Conservation (phyloP, 2,113 vertebrate species). For the Pteropus alecto region DNA sequence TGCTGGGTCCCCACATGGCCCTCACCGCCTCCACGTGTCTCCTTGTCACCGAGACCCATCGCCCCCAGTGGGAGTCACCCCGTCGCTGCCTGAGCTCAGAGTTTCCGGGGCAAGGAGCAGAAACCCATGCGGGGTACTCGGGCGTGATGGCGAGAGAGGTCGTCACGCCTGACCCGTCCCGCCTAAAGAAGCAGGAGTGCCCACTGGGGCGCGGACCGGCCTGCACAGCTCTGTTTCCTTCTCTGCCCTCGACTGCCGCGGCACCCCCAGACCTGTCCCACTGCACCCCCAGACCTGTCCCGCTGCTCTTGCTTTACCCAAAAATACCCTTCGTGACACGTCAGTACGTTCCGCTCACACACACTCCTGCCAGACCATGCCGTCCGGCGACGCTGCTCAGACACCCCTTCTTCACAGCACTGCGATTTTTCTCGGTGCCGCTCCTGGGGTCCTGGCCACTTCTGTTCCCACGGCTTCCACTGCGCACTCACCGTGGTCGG, state of each 20-base stretch:
- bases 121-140: not conserved
- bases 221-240: not conserved
- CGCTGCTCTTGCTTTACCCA: not conserved
- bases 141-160: not conserved
- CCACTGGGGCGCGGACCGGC: not conserved
- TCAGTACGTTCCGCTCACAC: not conserved
- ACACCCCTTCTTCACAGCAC: not conserved
- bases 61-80: not conserved
- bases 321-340: not conserved
- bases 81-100: not conserved
- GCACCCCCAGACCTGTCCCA: not conserved
- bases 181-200: not conserved
- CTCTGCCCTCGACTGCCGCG: not conserved
- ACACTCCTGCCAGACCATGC: not conserved
- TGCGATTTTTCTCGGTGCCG: not conserved
- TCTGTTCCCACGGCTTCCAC: not conserved
- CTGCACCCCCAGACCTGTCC: not conserved
- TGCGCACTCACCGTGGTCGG: no score
- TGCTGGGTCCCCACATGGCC: no score
- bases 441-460: not conserved
- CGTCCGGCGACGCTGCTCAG: not conserved
- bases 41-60: rapidly evolving
- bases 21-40: not conserved
- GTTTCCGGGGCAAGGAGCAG: not conserved
- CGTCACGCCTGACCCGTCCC: not conserved